Evolutionary conservation across 2,797 vertebrate species (phyloP).

Genomic region (Onychomys arenicola): DNA sequence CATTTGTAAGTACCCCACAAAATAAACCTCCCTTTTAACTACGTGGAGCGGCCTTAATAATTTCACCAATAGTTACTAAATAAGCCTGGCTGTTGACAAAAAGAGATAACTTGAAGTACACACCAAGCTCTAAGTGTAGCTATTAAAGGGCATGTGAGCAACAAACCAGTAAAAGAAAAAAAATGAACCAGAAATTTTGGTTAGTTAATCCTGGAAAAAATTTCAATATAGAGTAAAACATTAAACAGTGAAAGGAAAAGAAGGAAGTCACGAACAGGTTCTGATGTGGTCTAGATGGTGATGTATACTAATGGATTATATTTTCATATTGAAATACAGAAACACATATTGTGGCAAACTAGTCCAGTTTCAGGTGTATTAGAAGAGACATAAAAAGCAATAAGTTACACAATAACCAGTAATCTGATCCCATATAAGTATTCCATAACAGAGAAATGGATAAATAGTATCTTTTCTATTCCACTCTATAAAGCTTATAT

Average conservation of each 20-base stretch:
- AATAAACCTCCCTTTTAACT: too few species aligned
- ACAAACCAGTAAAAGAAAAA: background rate
- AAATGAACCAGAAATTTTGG: background rate
- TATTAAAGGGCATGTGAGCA: background rate
- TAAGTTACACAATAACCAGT: background rate
- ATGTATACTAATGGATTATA: background rate
- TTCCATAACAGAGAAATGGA: background rate
- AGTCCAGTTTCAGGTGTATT: background rate
- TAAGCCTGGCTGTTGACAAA: background rate
- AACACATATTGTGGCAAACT: background rate
- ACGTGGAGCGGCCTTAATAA: too few species aligned
- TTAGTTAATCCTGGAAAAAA: background rate
- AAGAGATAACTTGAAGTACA: background rate
- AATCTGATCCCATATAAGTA: background rate
- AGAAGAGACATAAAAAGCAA: background rate
- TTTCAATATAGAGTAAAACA: background rate
- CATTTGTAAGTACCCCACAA: too few species aligned
- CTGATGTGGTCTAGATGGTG: background rate
- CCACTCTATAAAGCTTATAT: background rate
- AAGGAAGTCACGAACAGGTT: background rate
- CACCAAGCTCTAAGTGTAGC: background rate
- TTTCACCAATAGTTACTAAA: too few species aligned
- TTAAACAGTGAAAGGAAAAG: background rate
- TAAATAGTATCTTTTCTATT: background rate
- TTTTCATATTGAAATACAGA: background rate